Conservation (phyloP, 2,888 invertebrate genomes). For the Macrophya annulata region DNA sequence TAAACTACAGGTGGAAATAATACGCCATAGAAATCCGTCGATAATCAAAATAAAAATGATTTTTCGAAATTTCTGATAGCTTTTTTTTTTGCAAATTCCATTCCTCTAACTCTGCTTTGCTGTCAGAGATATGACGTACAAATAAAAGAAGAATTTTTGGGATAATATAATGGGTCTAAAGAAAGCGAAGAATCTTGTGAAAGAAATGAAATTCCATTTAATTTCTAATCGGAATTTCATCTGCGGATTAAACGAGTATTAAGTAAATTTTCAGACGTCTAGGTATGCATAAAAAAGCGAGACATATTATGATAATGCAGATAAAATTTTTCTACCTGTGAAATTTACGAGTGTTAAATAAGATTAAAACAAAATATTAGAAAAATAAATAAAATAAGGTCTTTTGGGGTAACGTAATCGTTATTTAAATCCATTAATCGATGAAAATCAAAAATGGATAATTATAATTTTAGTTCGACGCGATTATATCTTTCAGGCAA, state of each 20-base stretch:
- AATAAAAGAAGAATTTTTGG: background rate
- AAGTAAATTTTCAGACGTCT: slow-evolving; percentile 17
- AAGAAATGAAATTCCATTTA: slow-evolving; percentile 31
- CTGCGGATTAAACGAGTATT: slow-evolving; percentile 2
- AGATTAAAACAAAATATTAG: no score
- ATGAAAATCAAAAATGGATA: background rate
- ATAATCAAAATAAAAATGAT: background rate
- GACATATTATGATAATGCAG: background rate
- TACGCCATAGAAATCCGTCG: background rate
- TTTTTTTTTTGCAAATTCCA: background rate
- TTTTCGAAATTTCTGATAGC: background rate
- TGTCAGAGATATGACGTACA: background rate
- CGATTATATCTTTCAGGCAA: background rate
- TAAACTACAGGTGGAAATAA: background rate
- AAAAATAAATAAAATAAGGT: background rate
- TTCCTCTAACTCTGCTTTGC: background rate
- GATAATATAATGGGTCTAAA: background rate
- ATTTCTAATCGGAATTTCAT: slow-evolving; percentile 42
- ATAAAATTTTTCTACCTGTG: background rate
- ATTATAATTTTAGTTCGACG: background rate
- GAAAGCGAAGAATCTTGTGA: background rate
- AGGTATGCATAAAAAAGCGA: background rate
- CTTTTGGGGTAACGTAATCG: background rate
- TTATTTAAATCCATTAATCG: background rate
- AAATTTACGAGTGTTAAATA: background rate